Evolutionary conservation across 2,797 vertebrate species (phyloP), one percentile per base, ranked within the genome.

Genomic region (Periophthalmus magnuspinnatus): DNA sequence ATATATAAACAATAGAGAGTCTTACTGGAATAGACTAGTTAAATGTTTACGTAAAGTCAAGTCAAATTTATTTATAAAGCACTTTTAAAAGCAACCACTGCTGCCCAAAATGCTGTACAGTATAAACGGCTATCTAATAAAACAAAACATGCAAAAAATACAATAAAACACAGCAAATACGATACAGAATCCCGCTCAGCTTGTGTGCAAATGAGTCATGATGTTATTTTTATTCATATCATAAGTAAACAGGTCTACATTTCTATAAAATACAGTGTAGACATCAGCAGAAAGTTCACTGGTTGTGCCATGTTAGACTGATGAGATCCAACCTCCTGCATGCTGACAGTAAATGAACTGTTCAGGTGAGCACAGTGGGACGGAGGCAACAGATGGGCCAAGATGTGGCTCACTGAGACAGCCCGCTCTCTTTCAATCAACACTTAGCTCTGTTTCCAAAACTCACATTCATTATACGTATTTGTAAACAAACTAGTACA

Each of bases 401-500:
- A 58, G 77, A 84, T 47, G 77, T 69, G 74, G 60, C 68, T 77
- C 72, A 79, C 59, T 54, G 75, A 74, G 67, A 52, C 41, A 70
- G 76, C 70, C 69, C 73, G 79, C 68, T 6, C n/a, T 9, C 6
- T 69, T 75, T 69, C 75, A 82, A 81, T 69, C 75, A 82, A 81
- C 65, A 80, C 33, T 2, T 68, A 76, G 74, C 67, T 28, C 2
- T 55, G 70, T 73, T 69, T 80, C 77, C 69, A 84, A 82, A 76
- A 73, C 28, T 41, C 11, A 22, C 16, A 64, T 85, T 65, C 84
- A 86, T 88, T 80, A 84, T 83, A 88, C 22, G 87, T 78, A 69
- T 62, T 56, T 59, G 78, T 86, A 77, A 87, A 89, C 75, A 86
- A 84, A 83, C 74, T 58, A 45, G 41, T 13, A 45, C 13, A 45